phyloP scores from a whole-genome alignment of 1,140 invertebrate species.

The Phymastichus coffea region DNA sequence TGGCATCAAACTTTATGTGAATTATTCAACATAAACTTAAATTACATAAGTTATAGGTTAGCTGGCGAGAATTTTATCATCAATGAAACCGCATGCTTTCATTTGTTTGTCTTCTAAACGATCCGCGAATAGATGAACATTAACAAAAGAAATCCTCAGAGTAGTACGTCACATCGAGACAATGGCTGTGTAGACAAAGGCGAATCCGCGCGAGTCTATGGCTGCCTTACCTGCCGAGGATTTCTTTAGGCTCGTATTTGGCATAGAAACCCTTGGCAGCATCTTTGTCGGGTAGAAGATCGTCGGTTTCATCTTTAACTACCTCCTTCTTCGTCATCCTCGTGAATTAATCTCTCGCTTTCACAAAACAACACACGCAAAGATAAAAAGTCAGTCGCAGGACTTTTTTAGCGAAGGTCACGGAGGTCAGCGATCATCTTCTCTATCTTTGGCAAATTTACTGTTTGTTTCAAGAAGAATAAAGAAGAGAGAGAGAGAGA shows the following conservation, averaged over 20 bases:
- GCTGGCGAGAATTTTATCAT: no score
- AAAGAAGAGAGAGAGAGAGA: no score
- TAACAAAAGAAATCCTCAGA: no score
- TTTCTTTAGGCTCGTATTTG: constrained; percentile 97
- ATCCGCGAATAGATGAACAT: no score
- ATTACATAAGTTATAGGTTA: constrained; percentile 25
- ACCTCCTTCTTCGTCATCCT: constrained; percentile 49
- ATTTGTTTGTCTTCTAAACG: no score
- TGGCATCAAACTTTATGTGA: no score
- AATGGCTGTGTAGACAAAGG: no score
- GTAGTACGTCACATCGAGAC: no score
- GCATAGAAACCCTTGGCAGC: constrained; percentile 94
- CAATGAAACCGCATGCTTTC: not conserved
- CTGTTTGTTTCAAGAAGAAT: no score
- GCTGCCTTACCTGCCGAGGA: constrained; percentile 93
- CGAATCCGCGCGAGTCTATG: no score
- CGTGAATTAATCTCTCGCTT: not conserved
- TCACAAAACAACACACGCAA: not conserved
- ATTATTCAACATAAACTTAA: constrained; percentile 9
- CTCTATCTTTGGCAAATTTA: not conserved
- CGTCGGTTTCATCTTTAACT: constrained; percentile 81
- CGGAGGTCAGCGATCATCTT: not conserved
- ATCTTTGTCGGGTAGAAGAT: constrained; percentile 83
- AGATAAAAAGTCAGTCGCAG: no score
- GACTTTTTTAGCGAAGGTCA: constrained; percentile 4